A percentile compares a stretch with the other conserved stretches of the same genome.
Conservation (phyloP, 2,113 vertebrate species). For the Trachemys scripta region DNA sequence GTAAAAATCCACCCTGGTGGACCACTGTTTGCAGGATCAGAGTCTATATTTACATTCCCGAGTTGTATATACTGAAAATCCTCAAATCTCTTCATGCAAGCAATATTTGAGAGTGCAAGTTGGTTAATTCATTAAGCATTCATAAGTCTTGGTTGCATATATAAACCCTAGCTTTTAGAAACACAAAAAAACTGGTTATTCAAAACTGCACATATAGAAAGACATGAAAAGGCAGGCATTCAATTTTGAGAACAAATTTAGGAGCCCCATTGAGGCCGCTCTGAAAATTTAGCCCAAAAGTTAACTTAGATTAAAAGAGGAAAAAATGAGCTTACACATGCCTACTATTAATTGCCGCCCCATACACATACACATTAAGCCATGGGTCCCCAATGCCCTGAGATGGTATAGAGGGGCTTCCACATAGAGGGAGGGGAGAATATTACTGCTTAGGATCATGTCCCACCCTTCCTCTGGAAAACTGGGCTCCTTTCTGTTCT, state of each 20-base stretch:
- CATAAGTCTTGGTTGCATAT: not conserved
- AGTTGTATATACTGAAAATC: conserved; percentile 21
- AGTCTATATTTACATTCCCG: conserved; percentile 13
- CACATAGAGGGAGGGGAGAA: not conserved
- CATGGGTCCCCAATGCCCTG: not conserved
- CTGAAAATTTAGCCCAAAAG: not conserved
- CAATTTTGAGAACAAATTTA: conserved; percentile 3
- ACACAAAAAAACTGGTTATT: conserved; percentile 44
- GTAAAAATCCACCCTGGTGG: not conserved
- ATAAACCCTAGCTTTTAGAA: not conserved
- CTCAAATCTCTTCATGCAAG: conserved; percentile 40
- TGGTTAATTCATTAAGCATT: not conserved
- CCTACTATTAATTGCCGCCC: not conserved
- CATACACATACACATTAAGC: not conserved
- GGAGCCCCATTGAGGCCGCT: not conserved
- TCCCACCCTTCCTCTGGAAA: not conserved
- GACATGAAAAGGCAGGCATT: conserved; percentile 7
- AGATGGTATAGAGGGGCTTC: not conserved
- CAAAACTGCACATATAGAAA: conserved; percentile 22
- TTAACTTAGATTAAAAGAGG: not conserved
- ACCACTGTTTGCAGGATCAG: not conserved
- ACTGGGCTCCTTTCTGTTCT: not conserved
- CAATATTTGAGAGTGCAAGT: conserved; percentile 44
- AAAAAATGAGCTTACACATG: not conserved
- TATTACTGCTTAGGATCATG: not conserved